A percentile compares a stretch with the other conserved stretches of the same genome.
phyloP scores from a whole-genome alignment of 2,797 vertebrate genomes.

The Sandelia bainsii region DNA sequence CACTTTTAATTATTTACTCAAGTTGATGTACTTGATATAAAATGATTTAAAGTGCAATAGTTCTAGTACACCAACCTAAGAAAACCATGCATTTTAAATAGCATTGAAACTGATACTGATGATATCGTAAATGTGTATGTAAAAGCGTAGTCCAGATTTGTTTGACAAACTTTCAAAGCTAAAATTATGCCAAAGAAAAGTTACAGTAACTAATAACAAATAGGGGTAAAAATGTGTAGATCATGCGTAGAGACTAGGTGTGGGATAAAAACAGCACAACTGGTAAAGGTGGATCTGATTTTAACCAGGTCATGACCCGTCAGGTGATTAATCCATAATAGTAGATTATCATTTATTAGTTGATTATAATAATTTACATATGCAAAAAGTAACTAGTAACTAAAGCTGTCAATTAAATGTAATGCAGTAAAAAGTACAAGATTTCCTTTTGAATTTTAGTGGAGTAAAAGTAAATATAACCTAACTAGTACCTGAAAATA shows the following conservation, averaged over 20 bases:
- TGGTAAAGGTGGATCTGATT: too few species aligned
- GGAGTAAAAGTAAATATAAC: not conserved
- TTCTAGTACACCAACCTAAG: not conserved
- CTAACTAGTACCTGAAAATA: not conserved
- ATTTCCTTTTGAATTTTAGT: too few species aligned
- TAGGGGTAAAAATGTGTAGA: not conserved
- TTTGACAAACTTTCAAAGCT: not conserved
- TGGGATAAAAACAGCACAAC: not conserved
- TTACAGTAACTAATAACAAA: not conserved
- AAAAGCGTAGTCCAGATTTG: not conserved
- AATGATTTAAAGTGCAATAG: not conserved
- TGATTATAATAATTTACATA: too few species aligned
- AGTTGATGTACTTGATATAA: not conserved
- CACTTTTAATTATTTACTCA: too few species aligned
- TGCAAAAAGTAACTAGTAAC: too few species aligned
- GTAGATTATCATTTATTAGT: not conserved
- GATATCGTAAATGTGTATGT: not conserved
- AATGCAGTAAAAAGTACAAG: too few species aligned
- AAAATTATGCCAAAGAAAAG: not conserved
- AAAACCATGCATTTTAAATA: not conserved
- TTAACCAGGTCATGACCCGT: not conserved
- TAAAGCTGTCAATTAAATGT: too few species aligned
- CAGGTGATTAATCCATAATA: not conserved
- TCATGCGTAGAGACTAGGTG: too few species aligned
- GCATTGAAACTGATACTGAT: not conserved